Evolutionary conservation across 2,113 vertebrate species (phyloP), one percentile per base, ranked within the genome.

Genomic region (Vulpes vulpes): DNA sequence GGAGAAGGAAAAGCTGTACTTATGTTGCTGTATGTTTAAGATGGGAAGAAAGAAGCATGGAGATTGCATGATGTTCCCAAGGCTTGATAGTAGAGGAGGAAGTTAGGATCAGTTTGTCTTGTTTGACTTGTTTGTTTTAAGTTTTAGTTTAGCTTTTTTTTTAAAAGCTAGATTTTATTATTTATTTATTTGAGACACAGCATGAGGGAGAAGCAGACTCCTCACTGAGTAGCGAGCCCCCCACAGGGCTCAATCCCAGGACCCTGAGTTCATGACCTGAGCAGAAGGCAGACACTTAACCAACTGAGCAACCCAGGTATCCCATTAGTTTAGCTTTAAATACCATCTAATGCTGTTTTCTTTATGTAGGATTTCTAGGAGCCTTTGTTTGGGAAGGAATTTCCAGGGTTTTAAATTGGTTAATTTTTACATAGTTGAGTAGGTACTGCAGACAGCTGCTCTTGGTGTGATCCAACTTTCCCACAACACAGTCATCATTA

Each of bases 61-160:
- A 49, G 51, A 74, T 53, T 69, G 87, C 62, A 19, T 53, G 20
- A n/a, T 43, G 22, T 7, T 62, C 10, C 43, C 11, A 90, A 91
- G 12, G 2, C 23, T 30, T 92, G 14, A 14, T 53, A 82, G 35
- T 51, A 85, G 14, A 57, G 16, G 10, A 59, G 83, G 25, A 22
- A 22, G 1, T 59, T 93, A 64, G 59, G 10, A 35, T 95, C 43
- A 53, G 15, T 60, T 11, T 20, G 79, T 38, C 10, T 49, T 55
- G 60, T 80, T 53, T 94, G 51, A 71, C 69, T 86, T 85, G 32
- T 53, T 92, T 90, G 43, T 65, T 65, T 97, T 69, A 92, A 76
- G 71, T 90, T 93, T 83, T 51, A 30, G 4, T 38, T 38, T 74
- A 64, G 32, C 64, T 94, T 94, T 71, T 57, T 57, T 57, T 19